A percentile compares a stretch with the other conserved stretches of the same genome.
Conservation (phyloP, 2,888 invertebrate genomes). For the Anodontia alba region DNA sequence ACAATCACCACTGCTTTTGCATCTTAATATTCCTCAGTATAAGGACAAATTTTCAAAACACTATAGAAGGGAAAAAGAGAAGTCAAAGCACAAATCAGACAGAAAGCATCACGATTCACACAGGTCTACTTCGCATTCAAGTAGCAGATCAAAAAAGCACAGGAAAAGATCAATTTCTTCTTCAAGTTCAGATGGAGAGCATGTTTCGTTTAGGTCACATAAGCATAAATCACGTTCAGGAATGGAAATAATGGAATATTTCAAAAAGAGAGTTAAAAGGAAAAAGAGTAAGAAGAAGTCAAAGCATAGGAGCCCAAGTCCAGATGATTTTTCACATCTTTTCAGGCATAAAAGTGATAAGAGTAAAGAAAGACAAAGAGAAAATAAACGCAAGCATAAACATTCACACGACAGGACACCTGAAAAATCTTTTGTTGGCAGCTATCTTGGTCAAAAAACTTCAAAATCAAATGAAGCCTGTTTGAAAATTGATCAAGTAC, state of each 20-base stretch:
- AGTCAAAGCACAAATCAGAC: constrained; percentile 1
- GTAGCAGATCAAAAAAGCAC: constrained; percentile 15
- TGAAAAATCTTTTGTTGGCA: too few relatives aligned
- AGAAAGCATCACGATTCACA: background rate
- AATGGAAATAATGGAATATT: constrained; percentile 62
- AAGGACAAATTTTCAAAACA: constrained; percentile 15
- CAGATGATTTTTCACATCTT: background rate
- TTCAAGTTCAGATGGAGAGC: constrained; percentile 44
- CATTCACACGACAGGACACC: background rate
- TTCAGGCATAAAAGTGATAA: background rate
- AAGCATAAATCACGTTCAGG: constrained; percentile 55
- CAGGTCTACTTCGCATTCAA: constrained; percentile 14
- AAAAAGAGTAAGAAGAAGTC: constrained; percentile 63
- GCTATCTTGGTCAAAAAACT: background rate
- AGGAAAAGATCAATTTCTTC: constrained; percentile 31
- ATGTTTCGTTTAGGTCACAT: constrained; percentile 47
- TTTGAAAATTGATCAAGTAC: background rate
- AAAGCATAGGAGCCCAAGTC: background rate
- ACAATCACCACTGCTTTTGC: background rate
- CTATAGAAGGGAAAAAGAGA: background rate
- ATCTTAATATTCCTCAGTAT: constrained; percentile 9
- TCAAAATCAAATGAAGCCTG: background rate
- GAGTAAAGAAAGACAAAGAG: background rate
- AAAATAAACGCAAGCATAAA: background rate
- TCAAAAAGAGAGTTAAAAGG: constrained; percentile 60